These are phyloP conservation scores for Epistrophe grossulariae DNA, from an alignment of 2,888 invertebrate species.

Conservation along the genomic window DNA sequence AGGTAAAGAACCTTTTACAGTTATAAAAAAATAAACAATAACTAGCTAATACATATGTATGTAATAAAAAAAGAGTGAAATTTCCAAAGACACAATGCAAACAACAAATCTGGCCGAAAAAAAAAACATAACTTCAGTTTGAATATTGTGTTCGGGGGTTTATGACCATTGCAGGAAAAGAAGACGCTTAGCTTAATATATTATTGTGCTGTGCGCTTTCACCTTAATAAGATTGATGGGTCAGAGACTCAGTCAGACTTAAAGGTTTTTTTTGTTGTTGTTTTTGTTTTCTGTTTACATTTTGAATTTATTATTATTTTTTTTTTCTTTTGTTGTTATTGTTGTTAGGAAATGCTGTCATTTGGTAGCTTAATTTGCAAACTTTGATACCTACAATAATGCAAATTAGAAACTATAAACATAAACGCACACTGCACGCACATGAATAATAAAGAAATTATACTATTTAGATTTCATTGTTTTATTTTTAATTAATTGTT, in stretches of 20 bases:
- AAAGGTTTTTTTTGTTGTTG: conserved; percentile 11
- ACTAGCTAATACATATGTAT: conserved; percentile 36
- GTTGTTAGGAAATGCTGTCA: not conserved
- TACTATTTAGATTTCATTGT: not conserved
- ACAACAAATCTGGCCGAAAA: conserved; percentile 16
- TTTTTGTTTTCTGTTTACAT: not conserved
- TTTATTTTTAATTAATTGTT: not conserved
- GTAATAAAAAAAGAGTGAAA: conserved; percentile 48
- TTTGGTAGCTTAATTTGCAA: conserved; percentile 3
- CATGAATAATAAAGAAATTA: not conserved
- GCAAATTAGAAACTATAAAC: conserved; percentile 33
- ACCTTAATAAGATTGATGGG: conserved; percentile 69
- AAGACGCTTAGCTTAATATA: not conserved
- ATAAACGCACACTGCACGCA: conserved; percentile 2
- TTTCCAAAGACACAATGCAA: conserved; percentile 38
- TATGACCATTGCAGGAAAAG: conserved; percentile 39
- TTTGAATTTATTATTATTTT: conserved; percentile 21
- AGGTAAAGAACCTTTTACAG: conserved; percentile 67
- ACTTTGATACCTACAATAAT: not conserved
- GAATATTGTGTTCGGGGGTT: conserved; percentile 50
- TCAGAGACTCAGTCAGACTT: conserved; percentile 25
- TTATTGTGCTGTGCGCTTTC: conserved; percentile 59
- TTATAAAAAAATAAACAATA: conserved; percentile 34
- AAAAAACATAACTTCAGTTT: conserved; percentile 46
- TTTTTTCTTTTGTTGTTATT: not conserved